Percentiles rank a stretch among this genome's conserved stretches.
phyloP scores from a whole-genome alignment of 1,140 invertebrate genomes.

The Bombus difficillimus region DNA sequence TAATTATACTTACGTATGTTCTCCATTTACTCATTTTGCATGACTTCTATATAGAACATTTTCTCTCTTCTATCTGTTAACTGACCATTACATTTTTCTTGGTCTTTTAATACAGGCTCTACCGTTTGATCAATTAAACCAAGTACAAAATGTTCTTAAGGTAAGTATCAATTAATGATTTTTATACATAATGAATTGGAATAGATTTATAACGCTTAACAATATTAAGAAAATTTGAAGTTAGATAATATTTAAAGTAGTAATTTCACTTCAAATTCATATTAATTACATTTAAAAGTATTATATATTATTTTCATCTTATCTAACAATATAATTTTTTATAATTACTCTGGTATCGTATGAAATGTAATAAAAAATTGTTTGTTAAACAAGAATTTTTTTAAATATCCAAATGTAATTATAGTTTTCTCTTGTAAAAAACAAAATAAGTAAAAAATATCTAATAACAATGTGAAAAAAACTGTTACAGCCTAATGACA shows the following conservation, averaged over 20 bases:
- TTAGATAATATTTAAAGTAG: background rate
- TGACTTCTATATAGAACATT: background rate
- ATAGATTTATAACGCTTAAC: background rate
- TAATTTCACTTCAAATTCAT: background rate
- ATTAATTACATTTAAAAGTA: background rate
- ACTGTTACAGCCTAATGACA: background rate
- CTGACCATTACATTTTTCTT: background rate
- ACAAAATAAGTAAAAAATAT: background rate
- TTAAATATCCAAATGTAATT: background rate
- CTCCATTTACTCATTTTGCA: background rate
- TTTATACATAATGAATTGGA: background rate
- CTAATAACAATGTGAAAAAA: background rate
- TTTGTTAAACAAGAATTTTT: background rate
- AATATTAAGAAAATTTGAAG: background rate
- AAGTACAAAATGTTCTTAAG: background rate
- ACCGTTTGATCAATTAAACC: background rate
- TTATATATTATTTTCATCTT: background rate
- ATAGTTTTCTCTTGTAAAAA: background rate
- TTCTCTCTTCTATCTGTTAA: background rate
- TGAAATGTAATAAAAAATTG: background rate
- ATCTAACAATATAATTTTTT: background rate
- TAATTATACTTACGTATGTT: background rate
- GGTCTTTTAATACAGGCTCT: conserved; percentile 3
- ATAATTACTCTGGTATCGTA: background rate
- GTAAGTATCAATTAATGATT: conserved; percentile 3